phyloP scores from a whole-genome alignment of 2,888 invertebrate genomes.

The Dexiosoma caninum region DNA sequence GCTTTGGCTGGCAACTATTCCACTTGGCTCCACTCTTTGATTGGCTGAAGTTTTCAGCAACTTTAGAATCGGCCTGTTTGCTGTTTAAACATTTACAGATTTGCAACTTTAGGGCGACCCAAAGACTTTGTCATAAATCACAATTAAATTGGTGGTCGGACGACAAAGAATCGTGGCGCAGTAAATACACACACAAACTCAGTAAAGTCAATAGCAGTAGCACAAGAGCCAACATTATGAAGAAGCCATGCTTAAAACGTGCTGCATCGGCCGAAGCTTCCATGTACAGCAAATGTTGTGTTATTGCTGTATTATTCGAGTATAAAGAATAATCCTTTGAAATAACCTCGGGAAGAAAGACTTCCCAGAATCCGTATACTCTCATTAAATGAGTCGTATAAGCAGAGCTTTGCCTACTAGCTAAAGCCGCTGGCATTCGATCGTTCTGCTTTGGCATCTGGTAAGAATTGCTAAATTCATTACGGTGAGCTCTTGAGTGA shows the following conservation, averaged over 20 bases:
- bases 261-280: conserved; percentile 75
- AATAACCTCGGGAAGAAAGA: conserved; percentile 70
- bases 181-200: conserved; percentile 75
- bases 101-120: conserved; percentile 73
- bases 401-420: conserved; percentile 65
- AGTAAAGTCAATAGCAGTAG: conserved; percentile 73
- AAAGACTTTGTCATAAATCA: conserved; percentile 77
- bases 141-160: conserved; percentile 58
- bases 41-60: conserved; percentile 17
- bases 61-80: conserved; percentile 49
- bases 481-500: conserved; percentile 69
- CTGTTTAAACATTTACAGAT: conserved; percentile 68
- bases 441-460: conserved; percentile 59
- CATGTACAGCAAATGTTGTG: conserved; percentile 69
- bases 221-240: conserved; percentile 75
- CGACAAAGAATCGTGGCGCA: conserved; percentile 72
- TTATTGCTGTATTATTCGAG: conserved; percentile 65
- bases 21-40: conserved; percentile 22
- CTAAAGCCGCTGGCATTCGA: not conserved
- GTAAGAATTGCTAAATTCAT: conserved; percentile 67
- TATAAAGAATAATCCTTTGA: conserved; percentile 58
- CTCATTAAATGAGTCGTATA: conserved; percentile 74
- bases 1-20: conserved; percentile 45
- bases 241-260: conserved; percentile 77
- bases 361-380: conserved; percentile 76